Evolutionary conservation across 2,888 invertebrate genomes (phyloP), one percentile per base, ranked within the genome.

Genomic region (Tachina lurida): DNA sequence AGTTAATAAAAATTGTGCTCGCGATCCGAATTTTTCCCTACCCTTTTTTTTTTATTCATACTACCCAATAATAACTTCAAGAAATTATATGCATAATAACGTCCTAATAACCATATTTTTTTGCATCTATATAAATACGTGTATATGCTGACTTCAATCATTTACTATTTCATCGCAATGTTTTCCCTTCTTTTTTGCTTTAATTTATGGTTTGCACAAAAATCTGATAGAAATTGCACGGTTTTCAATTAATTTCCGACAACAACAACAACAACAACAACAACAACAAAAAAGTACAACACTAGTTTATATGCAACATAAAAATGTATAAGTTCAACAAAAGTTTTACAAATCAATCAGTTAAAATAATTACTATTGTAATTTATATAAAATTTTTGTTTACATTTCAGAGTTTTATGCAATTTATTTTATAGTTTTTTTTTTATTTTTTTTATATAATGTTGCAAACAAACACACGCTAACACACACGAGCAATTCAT

Each of bases 341-440:
- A 76, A 82, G 56, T 82, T 82, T 76, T 63, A 76, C 76, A 76
- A 82, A 82, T 82, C 82, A 82, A 76, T 76, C 82, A 82, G 70
- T 82, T 22, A 76, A 82, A 82, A 71, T 82, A 82, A 82, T 82
- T 82, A 82, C 76, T 70, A 71, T 82, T 82, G 76, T 82, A 76
- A 82, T 82, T 76, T 82, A 71, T 82, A 71, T 41, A 62, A n/a
- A 17, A 45, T 67, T 63, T 71, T 68, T 70, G 63, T 39, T 45
- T 49, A 15, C 54, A 63, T 58, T 67, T 62, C 58, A 49, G 13
- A 49, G 13, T 74, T 80, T 67, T 67, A 58, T 49, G 41, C 58
- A 41, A 73, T 74, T 74, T 73, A 31, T 78, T 68, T 73, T 73
- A 17, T 47, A 19, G 15, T 52, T 60, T 70, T 79, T 73, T 65